Evolutionary conservation across 2,113 vertebrate genomes (phyloP).

Genomic region (Scartelaos histophorus): DNA sequence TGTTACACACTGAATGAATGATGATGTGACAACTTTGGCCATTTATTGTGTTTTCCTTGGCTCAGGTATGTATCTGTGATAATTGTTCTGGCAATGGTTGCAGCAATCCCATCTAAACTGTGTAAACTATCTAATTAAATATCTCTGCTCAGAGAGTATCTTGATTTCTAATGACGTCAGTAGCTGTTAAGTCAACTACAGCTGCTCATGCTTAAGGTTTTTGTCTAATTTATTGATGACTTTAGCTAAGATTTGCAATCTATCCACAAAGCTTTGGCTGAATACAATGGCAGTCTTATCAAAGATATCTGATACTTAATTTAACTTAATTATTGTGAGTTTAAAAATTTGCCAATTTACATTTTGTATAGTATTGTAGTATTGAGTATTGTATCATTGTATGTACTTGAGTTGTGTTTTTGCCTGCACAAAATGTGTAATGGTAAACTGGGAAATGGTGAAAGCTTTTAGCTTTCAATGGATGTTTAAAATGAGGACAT

Average conservation of each 20-base stretch:
- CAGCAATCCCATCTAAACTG: constrained; percentile 11
- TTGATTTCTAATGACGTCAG: constrained; percentile 11
- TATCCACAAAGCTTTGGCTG: neutral
- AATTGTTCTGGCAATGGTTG: constrained; percentile 5
- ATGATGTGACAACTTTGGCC: constrained; percentile 11
- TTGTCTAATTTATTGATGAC: constrained; percentile 2
- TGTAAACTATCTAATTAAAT: constrained; percentile 12
- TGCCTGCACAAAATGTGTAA: neutral
- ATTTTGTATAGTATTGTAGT: neutral
- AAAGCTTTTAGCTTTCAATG: neutral
- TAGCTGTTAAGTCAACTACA: constrained; percentile 6
- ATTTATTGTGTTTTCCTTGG: constrained; percentile 9
- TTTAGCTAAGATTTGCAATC: neutral
- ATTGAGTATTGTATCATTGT: neutral
- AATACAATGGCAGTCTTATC: neutral
- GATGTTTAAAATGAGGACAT: neutral
- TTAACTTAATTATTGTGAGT: neutral
- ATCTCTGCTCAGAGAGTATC: neutral
- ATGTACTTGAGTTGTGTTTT: neutral
- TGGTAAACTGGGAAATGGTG: neutral
- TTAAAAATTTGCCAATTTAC: neutral
- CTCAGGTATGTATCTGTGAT: neutral
- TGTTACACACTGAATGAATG: constrained; percentile 7
- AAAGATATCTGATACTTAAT: neutral
- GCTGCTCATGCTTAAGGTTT: constrained; percentile 6